phyloP scores from a whole-genome alignment of 2,113 vertebrate genomes.

The Pygathrix nemaeus region DNA sequence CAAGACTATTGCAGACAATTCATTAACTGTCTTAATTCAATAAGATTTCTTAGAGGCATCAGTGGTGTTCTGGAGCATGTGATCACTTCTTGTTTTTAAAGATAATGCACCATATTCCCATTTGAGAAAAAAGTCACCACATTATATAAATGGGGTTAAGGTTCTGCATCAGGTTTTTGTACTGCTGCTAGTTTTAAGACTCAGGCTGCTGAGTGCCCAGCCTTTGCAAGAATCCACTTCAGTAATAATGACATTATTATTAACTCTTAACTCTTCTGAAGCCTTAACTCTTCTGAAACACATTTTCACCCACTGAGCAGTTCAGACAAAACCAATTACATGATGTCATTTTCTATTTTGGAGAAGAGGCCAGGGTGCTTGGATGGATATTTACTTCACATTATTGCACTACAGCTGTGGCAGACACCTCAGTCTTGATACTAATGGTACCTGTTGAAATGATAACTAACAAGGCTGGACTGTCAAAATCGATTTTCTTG shows the following conservation, averaged over 20 bases:
- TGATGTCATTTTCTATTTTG: slow-evolving; percentile 71
- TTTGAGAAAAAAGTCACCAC: background rate
- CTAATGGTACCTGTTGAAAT: slow-evolving; percentile 61
- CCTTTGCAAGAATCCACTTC: slow-evolving; percentile 50
- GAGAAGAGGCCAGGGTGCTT: slow-evolving; percentile 15
- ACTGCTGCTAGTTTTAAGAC: background rate
- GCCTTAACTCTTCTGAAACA: slow-evolving; percentile 45
- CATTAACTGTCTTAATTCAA: background rate
- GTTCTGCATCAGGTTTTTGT: background rate
- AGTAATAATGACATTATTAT: slow-evolving; percentile 40
- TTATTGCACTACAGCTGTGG: slow-evolving; percentile 53
- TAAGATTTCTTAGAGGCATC: background rate
- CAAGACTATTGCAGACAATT: background rate
- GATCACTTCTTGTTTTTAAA: slow-evolving; percentile 11
- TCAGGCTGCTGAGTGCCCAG: background rate
- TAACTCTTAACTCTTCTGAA: slow-evolving; percentile 34
- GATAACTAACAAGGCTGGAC: slow-evolving; percentile 18
- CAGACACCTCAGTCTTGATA: slow-evolving; percentile 29
- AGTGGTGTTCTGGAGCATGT: background rate
- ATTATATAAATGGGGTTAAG: background rate
- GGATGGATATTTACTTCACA: slow-evolving; percentile 44
- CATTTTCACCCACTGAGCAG: slow-evolving; percentile 24
- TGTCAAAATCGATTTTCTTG: slow-evolving; percentile 55
- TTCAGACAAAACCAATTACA: slow-evolving; percentile 70
- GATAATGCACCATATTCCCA: background rate